Conservation (phyloP, 2,888 invertebrate species). For the Labia minor region DNA sequence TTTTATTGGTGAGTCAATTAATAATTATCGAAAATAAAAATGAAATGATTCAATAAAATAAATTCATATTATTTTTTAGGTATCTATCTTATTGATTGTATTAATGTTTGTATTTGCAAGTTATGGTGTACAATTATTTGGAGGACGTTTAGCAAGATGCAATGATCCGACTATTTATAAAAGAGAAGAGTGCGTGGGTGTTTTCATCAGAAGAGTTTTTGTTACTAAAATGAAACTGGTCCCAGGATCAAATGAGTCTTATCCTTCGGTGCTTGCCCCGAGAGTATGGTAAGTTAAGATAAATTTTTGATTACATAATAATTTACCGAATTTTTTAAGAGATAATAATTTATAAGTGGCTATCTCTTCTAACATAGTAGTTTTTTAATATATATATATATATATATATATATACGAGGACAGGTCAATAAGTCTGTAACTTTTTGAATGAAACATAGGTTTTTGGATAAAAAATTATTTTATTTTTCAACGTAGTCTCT, state of each 20-base stretch:
- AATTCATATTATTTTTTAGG: conserved; percentile 41
- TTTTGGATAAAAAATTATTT: too few species aligned
- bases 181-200: conserved; percentile 84
- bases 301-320: not conserved
- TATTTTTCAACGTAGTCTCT: too few species aligned
- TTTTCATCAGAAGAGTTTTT: conserved; percentile 88
- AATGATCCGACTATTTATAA: conserved; percentile 83
- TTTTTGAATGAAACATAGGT: too few species aligned
- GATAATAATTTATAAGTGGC: too few species aligned
- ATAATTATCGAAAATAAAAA: not conserved
- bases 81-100: conserved; percentile 89
- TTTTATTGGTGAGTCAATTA: conserved; percentile 61
- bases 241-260: conserved; percentile 70
- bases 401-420: too few species aligned
- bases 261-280: conserved; percentile 91
- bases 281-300: conserved; percentile 70
- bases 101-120: conserved; percentile 99
- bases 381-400: not conserved
- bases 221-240: conserved; percentile 95
- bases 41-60: not conserved
- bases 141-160: conserved; percentile 89
- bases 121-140: conserved; percentile 96
- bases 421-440: too few species aligned
- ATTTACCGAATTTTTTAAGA: not conserved
- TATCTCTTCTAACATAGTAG: not conserved